phyloP scores from a whole-genome alignment of 2,797 vertebrate species.

The Bufotes viridis region DNA sequence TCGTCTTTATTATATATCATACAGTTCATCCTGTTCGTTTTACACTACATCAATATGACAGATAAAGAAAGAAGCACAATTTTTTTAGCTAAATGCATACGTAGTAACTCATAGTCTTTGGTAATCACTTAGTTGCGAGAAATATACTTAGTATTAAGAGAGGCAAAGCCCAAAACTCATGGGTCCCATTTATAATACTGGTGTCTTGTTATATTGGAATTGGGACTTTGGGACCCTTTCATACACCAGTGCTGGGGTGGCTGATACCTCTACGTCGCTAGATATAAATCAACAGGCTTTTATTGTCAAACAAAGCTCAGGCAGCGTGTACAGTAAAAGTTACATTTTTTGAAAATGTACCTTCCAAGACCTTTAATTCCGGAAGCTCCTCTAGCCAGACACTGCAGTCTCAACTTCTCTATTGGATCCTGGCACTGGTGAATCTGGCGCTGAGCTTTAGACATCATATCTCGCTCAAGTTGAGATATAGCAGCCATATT shows the following conservation, averaged over 20 bases:
- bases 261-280: not conserved
- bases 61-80: no score
- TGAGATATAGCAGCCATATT: constrained; percentile 25
- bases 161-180: no score
- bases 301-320: not conserved
- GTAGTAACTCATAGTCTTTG: no score
- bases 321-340: not conserved
- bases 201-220: no score
- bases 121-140: no score
- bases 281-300: no score
- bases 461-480: constrained; percentile 9
- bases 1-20: no score
- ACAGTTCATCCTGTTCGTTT: no score
- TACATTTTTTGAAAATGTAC: constrained; percentile 61
- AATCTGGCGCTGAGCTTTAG: constrained; percentile 56
- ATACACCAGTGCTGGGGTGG: not conserved
- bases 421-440: constrained; percentile 55
- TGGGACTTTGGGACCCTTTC: not conserved
- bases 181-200: no score
- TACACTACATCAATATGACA: no score
- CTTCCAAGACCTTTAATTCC: constrained; percentile 76
- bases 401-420: constrained; percentile 70
- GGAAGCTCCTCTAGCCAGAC: constrained; percentile 70
- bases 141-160: no score
- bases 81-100: no score